Conservation (phyloP, 2,888 invertebrate genomes). For the Elysia crispata region DNA sequence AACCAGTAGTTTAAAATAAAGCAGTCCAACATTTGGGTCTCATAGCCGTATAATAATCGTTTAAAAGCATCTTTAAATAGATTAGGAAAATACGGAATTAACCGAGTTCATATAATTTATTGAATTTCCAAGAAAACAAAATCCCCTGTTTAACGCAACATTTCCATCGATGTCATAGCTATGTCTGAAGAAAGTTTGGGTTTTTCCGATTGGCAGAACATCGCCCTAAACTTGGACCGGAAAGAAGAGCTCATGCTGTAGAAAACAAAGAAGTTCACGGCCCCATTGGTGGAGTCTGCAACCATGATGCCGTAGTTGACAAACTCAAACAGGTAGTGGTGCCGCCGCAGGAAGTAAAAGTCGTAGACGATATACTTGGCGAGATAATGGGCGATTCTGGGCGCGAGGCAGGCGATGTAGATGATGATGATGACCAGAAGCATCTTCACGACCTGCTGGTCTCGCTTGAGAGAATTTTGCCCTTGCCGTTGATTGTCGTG, state of each 20-base stretch:
- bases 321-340: constrained; percentile 41
- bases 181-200: no score
- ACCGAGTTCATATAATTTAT: no score
- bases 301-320: constrained; percentile 27
- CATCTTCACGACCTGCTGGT: constrained; percentile 46
- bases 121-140: no score
- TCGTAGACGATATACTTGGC: constrained; percentile 41
- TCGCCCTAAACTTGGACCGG: constrained; percentile 17
- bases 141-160: no score
- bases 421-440: constrained; percentile 41
- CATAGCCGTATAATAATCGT: no score
- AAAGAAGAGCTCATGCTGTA: constrained; percentile 41
- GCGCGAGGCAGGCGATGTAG: constrained; percentile 37
- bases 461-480: constrained; percentile 30
- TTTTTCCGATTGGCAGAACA: no score
- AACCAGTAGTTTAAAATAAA: no score
- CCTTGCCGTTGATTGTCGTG: not conserved
- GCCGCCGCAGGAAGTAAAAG: constrained; percentile 41
- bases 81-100: no score
- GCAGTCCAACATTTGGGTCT: no score
- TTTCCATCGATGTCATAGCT: no score
- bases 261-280: constrained; percentile 39
- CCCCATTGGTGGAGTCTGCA: constrained; percentile 37
- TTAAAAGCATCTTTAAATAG: no score
- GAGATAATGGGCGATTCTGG: constrained; percentile 34